Base-by-base conservation (phyloP, 2,888 invertebrate genomes). In the Eilema sororculum region DNA sequence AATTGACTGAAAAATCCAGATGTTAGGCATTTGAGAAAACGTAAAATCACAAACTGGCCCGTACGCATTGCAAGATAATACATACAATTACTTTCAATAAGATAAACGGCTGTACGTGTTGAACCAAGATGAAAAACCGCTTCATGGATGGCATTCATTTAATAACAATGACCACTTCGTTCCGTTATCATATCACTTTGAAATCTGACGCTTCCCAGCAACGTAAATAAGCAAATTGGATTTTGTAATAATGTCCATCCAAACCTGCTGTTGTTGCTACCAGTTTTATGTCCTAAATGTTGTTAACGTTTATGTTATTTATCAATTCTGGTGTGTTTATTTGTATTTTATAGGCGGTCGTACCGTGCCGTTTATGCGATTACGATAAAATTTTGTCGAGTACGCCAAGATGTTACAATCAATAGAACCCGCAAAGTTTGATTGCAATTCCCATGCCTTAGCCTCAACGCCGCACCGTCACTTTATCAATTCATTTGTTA, bases 31-130 rank as follows among this genome's bases (percentile, higher is more conserved):
- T 63, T 63, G 20, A 57, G 12, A 24, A 57, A 58, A 13, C 6
- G 2, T 60, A 25, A 46, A 46, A 60, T 69, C 56, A 59, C 65
- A 20, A 58, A n/a, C 68, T 65, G 69, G 59, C 63, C 60, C 61
- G 70, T 69, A 61, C 71, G 64, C 72, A 59, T 73, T 64, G 46
- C 28, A 68, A 70, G 70, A 74, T 74, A 78, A 73, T 74, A 66
- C 64, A 60, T 69, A 77, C 81, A 80, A 83, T 84, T 84, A 76
- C 72, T 71, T 79, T 79, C 77, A 83, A 83, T 82, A 71, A 76
- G 74, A 76, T 77, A 81, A 79, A 77, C 77, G 79, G 70, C 69
- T 70, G 68, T 70, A 72, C 78, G 66, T 82, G 77, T 74, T 74
- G 76, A 65, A 72, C 72, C 60, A 73, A 63, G 68, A 77, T 73